Evolutionary conservation across 2,113 vertebrate species (phyloP), one percentile per base, ranked within the genome.

Genomic region (Loxodonta africana): DNA sequence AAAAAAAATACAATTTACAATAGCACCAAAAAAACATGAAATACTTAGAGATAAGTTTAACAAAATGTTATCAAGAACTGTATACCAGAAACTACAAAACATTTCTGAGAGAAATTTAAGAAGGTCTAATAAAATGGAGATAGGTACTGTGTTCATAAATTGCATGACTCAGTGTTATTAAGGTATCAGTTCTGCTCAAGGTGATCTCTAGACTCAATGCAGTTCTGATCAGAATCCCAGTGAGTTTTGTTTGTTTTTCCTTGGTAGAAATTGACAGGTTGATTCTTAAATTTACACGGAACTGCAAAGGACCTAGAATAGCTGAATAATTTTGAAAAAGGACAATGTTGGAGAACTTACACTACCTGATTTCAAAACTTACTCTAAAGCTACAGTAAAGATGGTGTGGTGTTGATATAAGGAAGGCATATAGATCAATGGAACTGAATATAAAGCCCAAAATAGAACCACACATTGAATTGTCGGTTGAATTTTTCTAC

Each of bases 311-410:
- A 60, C 48, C 41, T 60, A 65, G 10, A 73, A 48, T 12, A 91
- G 12, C 14, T 67, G 25, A 96, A 94, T 23, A 87, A 71, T 91
- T 94, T 69, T 77, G 12, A 82, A 94, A 85, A 90, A n/a, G 46
- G 77, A 57, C 25, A 63, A 65, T 41, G 1, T 63, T 95, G 33
- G 4, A 90, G 30, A 5, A 65, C 67, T 46, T 84, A 78, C 0
- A 80, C 4, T 74, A 30, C 8, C 25, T 83, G n/a, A 78, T 57
- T 88, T 74, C 23, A 93, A 93, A 8, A 78, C 28, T 11, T 65
- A 73, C 14, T 83, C 21, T 73, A 63, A 78, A 71, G 44, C 20
- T 63, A 33, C 33, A 95, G 76, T 65, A 41, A 83, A 82, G 46
- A 57, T 57, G 17, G 11, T 77, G 15, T 88, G n/a, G 1, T 88